These are phyloP conservation scores for Rhizoglyphus robini DNA, from an alignment of 1,140 invertebrate species.

Conservation along the genomic window DNA sequence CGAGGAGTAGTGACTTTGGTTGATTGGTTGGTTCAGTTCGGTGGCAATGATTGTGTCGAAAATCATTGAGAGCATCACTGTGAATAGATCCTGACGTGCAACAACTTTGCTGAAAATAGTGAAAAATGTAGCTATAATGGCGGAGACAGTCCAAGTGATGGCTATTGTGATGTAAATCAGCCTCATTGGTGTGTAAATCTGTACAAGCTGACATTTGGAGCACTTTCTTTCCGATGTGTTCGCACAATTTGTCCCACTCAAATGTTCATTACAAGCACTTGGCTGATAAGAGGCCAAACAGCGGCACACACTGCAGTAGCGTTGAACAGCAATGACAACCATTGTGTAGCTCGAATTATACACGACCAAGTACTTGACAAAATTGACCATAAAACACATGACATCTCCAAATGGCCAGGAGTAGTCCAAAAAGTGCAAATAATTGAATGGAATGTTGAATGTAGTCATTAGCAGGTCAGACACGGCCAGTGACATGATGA, in stretches of 20 bases:
- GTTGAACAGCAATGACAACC: conserved; percentile 40
- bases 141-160: not conserved
- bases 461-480: conserved; percentile 70
- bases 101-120: conserved; percentile 1
- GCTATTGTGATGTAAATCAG: not conserved
- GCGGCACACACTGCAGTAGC: conserved; percentile 36
- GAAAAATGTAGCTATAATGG: not conserved
- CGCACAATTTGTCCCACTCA: too few species aligned
- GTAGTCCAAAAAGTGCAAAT: conserved; percentile 29
- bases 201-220: too few species aligned
- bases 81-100: not conserved
- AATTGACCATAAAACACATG: conserved; percentile 38
- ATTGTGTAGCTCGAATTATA: conserved; percentile 44
- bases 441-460: conserved; percentile 62
- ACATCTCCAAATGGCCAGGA: conserved; percentile 38
- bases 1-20: too few species aligned
- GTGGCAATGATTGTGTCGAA: too few species aligned
- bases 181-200: too few species aligned
- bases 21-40: too few species aligned
- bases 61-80: too few species aligned
- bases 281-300: too few species aligned
- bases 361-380: conserved; percentile 31
- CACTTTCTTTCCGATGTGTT: too few species aligned
- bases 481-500: conserved; percentile 43
- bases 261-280: too few species aligned